Evolutionary conservation across 2,888 invertebrate species (phyloP).

Genomic region (Marronus borbonicus): DNA sequence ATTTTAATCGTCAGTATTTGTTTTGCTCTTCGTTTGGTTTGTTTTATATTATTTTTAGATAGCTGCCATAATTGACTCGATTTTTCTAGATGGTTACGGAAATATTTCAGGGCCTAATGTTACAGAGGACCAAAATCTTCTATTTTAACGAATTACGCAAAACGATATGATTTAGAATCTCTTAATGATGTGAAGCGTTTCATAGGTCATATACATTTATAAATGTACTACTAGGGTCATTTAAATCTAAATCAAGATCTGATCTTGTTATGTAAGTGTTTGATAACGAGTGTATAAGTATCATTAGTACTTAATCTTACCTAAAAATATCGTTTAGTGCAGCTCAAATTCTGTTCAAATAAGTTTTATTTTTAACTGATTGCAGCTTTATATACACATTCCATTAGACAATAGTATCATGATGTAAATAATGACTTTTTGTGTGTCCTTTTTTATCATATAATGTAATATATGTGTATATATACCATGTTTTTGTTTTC

Average conservation of each 20-base stretch:
- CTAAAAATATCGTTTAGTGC: neutral
- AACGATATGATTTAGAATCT: too few relatives aligned
- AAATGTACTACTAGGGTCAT: too few relatives aligned
- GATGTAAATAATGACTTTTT: constrained; percentile 21
- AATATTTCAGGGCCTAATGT: too few relatives aligned
- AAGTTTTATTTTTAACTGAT: constrained; percentile 9
- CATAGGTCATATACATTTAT: too few relatives aligned
- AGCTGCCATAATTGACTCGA: neutral
- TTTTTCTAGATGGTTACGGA: neutral
- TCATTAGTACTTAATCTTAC: neutral
- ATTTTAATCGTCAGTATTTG: neutral
- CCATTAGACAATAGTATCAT: constrained; percentile 36
- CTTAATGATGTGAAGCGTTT: too few relatives aligned
- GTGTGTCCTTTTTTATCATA: constrained; percentile 12
- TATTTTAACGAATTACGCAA: too few relatives aligned
- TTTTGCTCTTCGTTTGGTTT: neutral
- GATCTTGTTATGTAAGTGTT: too few relatives aligned
- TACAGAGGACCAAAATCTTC: too few relatives aligned
- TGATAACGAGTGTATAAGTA: neutral
- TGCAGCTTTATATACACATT: constrained; percentile 38
- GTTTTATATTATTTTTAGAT: neutral
- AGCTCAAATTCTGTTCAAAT: neutral
- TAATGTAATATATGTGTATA: constrained; percentile 38
- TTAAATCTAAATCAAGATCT: too few relatives aligned
- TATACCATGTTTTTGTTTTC: constrained; percentile 29